Evolutionary conservation across 2,888 invertebrate genomes (phyloP), one percentile per base, ranked within the genome.

Genomic region (Tinea pellionella): DNA sequence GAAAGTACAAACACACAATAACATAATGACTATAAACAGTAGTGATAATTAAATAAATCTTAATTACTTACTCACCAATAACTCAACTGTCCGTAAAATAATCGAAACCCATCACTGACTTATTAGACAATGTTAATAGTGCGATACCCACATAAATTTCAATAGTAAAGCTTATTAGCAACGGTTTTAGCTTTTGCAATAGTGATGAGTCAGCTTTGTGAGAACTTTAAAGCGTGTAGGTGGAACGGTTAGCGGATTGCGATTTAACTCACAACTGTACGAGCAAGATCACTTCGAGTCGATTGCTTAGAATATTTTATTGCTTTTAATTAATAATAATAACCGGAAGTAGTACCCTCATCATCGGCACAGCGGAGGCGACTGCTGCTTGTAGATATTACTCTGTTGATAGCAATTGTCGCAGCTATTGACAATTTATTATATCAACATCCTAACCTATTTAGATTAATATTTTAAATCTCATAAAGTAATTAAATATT

Each of bases 131-230:
- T 53, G 24, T 24, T 53, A 53, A 53, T 53, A 53, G 53, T 18
- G 47, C 24, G 24, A 53, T 53, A 24, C 53, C 53, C 53, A 53
- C 53, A 53, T 53, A 53, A 53, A 53, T 53, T 53, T 53, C 47
- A 47, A 47, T 16, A n/a, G 47, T 47, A 47, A n/a, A 47, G 16
- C 47, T 55, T 55, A 55, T 57, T 57, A 57, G n/a, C 57, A 32
- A 32, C 7, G 57, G 3, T 55, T 19, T 19, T n/a, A 19, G 32
- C 15, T 57, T 57, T 57, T 13, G 57, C 30, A 57, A 57, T 32
- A 57, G 57, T 18, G 55, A 57, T 57, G 57, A 57, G 57, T 57
- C 57, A 57, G 30, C 3, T 15, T 15, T 57, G 32, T 57, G 57
- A 57, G 57, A 57, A 57, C 32, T n/a, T 11, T n/a, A n/a, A 16